Base-by-base conservation (phyloP, 2,113 vertebrate species). In the Saccopteryx bilineata region DNA sequence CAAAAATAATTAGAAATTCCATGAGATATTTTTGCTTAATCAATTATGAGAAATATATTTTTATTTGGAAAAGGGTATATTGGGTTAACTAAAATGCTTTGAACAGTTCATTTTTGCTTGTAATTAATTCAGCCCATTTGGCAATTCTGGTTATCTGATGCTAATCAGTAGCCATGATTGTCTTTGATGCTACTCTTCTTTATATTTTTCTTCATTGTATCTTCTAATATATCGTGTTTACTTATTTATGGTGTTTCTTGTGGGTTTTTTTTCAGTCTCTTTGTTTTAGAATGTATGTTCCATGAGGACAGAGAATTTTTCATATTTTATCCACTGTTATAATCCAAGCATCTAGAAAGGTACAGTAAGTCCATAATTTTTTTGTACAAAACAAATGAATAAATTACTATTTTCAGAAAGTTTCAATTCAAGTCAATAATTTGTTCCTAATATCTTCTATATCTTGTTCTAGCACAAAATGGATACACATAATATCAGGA, bases 21-120 rank as follows among this genome's bases (percentile, higher is more conserved):
- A 15, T 50, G 31, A 96, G 7, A 61, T 81, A 88, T 21, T 71
- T 82, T 91, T 71, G 81, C 15, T 61, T 61, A 86, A 85, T 85
- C 10, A 75, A 82, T 75, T 4, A 68, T 75, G 68, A 93, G 46
- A 46, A 74, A 90, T 71, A 46, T 26, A 46, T 56, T 63, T 46
- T 60, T 71, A 56, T 91, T 74, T 86, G 21, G 15, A 28, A 18
- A 85, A 79, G 18, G 19, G 17, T 39, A 5, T 83, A 48, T 48
- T 6, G 74, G 12, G 3, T 81, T 76, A 82, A 74, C 17, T 46
- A 23, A 91, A 66, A 83, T 33, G 17, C 54, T 52, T 65, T 31
- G 2, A 31, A 23, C 86, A 5, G 83, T 84, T 52, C 5, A 19
- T 14, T 82, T 88, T 66, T 50, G 63, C 48, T 91, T 75, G 52